Evolutionary conservation across 1,140 invertebrate genomes (phyloP).

Genomic region (Megalonaias nervosa): DNA sequence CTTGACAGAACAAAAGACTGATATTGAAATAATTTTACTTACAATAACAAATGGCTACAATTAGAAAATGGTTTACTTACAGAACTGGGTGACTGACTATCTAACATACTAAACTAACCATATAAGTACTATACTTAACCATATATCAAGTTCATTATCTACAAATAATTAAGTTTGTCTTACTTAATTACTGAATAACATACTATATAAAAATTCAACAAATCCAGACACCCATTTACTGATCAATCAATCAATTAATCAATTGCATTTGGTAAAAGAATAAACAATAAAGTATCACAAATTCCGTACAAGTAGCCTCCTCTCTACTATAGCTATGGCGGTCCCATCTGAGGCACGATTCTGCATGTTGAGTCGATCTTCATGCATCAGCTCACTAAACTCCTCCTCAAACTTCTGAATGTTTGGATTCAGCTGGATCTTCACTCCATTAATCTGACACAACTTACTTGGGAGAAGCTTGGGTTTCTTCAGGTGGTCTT

Average conservation of each 20-base stretch:
- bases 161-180: too few relatives aligned
- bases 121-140: too few relatives aligned
- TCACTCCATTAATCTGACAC: conserved; percentile 60
- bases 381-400: conserved; percentile 58
- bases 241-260: background rate
- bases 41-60: too few relatives aligned
- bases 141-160: too few relatives aligned
- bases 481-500: conserved; percentile 64
- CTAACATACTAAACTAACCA: too few relatives aligned
- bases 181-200: too few relatives aligned
- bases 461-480: conserved; percentile 47
- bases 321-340: conserved; percentile 55
- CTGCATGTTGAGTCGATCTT: conserved; percentile 57
- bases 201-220: background rate
- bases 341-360: conserved; percentile 46
- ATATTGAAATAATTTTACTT: too few relatives aligned
- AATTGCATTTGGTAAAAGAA: background rate
- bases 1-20: too few relatives aligned
- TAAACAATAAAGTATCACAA: background rate
- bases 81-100: too few relatives aligned
- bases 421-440: conserved; percentile 61
- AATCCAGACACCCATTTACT: background rate
- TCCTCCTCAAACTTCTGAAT: conserved; percentile 70
- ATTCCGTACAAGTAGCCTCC: conserved; percentile 59
- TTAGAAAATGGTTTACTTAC: too few relatives aligned